Evolutionary conservation across 2,797 vertebrate species (phyloP), one percentile per base, ranked within the genome.

Genomic region (Octomys mimax): DNA sequence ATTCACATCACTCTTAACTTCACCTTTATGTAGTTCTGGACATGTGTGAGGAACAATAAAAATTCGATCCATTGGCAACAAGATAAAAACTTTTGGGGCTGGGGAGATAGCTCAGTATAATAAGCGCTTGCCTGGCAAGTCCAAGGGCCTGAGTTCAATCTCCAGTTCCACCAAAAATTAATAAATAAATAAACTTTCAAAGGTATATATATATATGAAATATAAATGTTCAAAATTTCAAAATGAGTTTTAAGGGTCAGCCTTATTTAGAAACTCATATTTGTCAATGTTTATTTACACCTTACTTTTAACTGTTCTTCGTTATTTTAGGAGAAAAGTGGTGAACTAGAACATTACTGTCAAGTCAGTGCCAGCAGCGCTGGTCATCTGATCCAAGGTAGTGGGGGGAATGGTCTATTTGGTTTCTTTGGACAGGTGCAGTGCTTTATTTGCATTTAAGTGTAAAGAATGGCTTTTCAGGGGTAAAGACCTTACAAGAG

Each of bases 171-270:
- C 52, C 89, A 92, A 75, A 62, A 11, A 21, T 21, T 7, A 11
- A 33, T 13, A 18, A 4, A 75, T 11, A 36, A 13, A 19, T 7
- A n/a, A 13, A 18, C 4, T 49, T 49, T 49, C 59, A 73, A 13
- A 33, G 13, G 24, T 24, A 61, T 7, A 61, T 21, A 61, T 71
- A 73, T 24, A 73, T 1, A 9, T 71, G 36, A 80, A 87, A 84
- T 68, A 87, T 61, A 94, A 57, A 91, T 89, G 81, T 9, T 70
- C 9, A 68, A 71, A 77, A 75, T 33, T 70, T 89, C 61, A 39
- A 95, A 95, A n/a, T 86, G 91, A 95, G 91, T 36, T 49, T 86
- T 70, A 78, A 90, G 75, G 64, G 6, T 62, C 77, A 46, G 28
- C 4, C 33, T 92, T 91, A 80, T 36, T 68, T 92, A 82, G 49